Conservation (phyloP, 35 echinoderm and acorn worm genomes). For the Nesometra sesokonis region DNA sequence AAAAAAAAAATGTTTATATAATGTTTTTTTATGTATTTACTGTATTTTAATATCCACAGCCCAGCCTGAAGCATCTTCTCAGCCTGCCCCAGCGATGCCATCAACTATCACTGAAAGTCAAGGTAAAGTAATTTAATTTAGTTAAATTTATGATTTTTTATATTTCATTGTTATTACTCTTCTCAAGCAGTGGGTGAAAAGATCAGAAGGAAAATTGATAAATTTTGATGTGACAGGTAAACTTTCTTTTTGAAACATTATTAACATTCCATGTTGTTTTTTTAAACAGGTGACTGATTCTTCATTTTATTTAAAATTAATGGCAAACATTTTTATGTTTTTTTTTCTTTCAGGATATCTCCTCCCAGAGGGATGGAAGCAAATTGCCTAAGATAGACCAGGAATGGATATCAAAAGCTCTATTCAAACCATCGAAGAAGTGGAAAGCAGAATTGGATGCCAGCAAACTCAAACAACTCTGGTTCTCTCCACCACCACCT, state of each 20-base stretch:
- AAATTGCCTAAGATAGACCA: constrained; percentile 33
- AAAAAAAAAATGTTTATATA: too few relatives aligned
- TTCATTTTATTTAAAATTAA: too few relatives aligned
- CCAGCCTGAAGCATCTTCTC: neutral
- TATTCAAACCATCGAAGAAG: constrained; percentile 29
- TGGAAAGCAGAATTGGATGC: constrained; percentile 26
- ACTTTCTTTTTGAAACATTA: too few relatives aligned
- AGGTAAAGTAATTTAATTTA: too few relatives aligned
- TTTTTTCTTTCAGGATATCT: neutral
- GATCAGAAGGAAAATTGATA: too few relatives aligned
- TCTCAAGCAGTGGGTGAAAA: too few relatives aligned
- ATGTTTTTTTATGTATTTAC: too few relatives aligned
- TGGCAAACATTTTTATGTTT: neutral
- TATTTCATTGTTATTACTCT: neutral
- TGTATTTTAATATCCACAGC: too few relatives aligned
- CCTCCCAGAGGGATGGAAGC: constrained; percentile 27
- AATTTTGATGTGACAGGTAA: too few relatives aligned
- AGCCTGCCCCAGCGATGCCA: neutral
- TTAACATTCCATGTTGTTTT: too few relatives aligned
- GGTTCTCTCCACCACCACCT: constrained; percentile 32
- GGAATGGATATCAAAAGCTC: constrained; percentile 22
- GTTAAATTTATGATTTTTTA: too few relatives aligned
- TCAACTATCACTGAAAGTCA: neutral
- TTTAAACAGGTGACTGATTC: too few relatives aligned
- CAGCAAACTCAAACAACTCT: constrained; percentile 14